Percentiles rank a stretch among this genome's conserved stretches.
Evolutionary conservation across 2,888 invertebrate genomes (phyloP).

Genomic region (Ophonus ardosiacus): DNA sequence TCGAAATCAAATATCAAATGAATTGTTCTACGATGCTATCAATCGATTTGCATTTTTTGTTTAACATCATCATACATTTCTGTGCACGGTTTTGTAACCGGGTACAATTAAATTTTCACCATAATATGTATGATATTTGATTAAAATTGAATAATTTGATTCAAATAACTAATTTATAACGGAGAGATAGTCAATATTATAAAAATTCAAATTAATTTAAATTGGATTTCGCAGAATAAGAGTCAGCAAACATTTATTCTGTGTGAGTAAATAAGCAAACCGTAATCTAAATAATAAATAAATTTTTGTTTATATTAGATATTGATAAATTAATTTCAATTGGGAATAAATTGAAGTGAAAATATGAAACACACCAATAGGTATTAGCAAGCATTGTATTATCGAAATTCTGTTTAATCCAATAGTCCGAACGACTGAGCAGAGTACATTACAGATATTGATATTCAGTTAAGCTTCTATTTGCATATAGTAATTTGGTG

Average conservation of each 20-base stretch:
- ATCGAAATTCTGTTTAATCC: slow-evolving; percentile 50
- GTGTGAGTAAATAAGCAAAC: background rate
- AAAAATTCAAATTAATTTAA: background rate
- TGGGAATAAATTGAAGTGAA: slow-evolving; percentile 22
- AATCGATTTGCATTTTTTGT: no score
- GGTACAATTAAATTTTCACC: no score
- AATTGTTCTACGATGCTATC: no score
- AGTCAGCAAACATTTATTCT: background rate
- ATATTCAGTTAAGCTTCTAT: slow-evolving; percentile 57
- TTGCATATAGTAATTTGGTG: slow-evolving; percentile 58
- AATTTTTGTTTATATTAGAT: background rate
- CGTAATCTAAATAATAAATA: background rate
- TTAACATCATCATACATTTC: no score
- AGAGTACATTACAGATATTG: slow-evolving; percentile 56
- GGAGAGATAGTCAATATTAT: background rate
- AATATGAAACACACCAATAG: background rate
- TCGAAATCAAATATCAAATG: no score
- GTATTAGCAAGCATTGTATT: slow-evolving; percentile 41
- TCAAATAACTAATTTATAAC: no score
- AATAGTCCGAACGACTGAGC: slow-evolving; percentile 6
- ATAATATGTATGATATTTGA: no score
- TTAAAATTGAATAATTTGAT: no score
- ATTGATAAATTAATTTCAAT: background rate
- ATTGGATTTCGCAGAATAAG: background rate
- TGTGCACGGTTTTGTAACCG: no score